phyloP scores from a whole-genome alignment of 2,888 invertebrate species.

The Folsomia candida region DNA sequence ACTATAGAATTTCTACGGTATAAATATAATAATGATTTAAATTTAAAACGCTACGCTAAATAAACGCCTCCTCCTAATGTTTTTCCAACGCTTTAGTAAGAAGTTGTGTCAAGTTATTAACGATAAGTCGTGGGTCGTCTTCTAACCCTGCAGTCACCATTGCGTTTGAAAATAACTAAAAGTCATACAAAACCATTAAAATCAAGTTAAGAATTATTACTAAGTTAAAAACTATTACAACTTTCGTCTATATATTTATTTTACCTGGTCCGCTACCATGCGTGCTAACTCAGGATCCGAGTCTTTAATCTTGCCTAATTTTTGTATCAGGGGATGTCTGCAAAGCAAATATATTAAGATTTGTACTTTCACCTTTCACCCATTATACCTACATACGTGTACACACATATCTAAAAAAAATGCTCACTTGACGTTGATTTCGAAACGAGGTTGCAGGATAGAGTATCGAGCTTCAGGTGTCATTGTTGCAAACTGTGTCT shows the following conservation, averaged over 20 bases:
- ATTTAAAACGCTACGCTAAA: too few species aligned
- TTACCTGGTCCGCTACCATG: slow-evolving; percentile 78
- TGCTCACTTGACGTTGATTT: slow-evolving; percentile 84
- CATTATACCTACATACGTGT: background rate
- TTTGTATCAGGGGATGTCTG: slow-evolving; percentile 86
- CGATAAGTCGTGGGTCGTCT: slow-evolving; percentile 81
- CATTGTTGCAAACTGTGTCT: slow-evolving; percentile 77
- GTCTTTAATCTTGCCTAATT: slow-evolving; percentile 71
- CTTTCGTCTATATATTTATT: background rate
- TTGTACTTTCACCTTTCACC: background rate
- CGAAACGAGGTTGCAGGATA: slow-evolving; percentile 83
- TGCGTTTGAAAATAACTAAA: slow-evolving; percentile 82
- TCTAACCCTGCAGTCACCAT: slow-evolving; percentile 93
- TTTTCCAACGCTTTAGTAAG: slow-evolving; percentile 77
- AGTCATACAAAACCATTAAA: slow-evolving; percentile 49
- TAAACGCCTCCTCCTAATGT: too few species aligned
- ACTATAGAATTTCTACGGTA: background rate
- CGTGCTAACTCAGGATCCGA: slow-evolving; percentile 77
- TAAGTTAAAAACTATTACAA: too few species aligned
- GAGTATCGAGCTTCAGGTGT: slow-evolving; percentile 82
- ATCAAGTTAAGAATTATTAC: background rate
- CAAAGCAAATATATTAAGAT: slow-evolving; percentile 49
- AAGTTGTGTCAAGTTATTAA: slow-evolving; percentile 83
- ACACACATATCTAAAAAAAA: background rate
- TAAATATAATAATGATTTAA: slow-evolving; percentile 1